Conservation (phyloP, 2,113 vertebrate species). For the Semnornis frantzii region DNA sequence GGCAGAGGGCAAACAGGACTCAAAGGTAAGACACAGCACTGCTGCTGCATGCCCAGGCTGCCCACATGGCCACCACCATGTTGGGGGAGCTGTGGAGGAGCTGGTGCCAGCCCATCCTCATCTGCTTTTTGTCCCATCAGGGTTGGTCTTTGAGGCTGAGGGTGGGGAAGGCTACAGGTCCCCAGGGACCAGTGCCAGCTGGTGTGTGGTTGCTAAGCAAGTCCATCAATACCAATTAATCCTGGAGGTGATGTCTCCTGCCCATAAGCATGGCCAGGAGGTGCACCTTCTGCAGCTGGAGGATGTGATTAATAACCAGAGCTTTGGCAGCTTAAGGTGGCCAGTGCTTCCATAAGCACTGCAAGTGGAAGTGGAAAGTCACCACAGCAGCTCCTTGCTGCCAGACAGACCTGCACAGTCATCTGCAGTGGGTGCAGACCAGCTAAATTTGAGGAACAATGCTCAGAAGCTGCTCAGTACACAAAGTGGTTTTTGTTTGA, state of each 20-base stretch:
- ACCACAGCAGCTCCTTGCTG: neutral
- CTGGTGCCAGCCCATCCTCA: neutral
- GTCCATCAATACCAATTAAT: constrained; percentile 18
- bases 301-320: neutral
- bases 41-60: neutral
- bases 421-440: neutral
- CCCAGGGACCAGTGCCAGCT: neutral
- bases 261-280: neutral
- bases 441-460: neutral
- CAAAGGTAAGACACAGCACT: rapidly evolving
- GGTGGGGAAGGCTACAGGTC: neutral
- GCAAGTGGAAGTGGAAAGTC: neutral
- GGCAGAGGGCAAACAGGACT: neutral
- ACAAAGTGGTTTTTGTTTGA: neutral
- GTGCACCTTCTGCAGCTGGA: neutral
- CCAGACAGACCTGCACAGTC: neutral
- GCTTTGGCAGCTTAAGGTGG: neutral
- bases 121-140: neutral
- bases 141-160: neutral
- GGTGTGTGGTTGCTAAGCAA: neutral
- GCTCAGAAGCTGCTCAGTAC: neutral
- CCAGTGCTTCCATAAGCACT: neutral
- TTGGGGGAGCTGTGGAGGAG: rapidly evolving
- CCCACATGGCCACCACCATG: neutral
- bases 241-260: neutral